Evolutionary conservation across 2,113 vertebrate species (phyloP), one percentile per base, ranked within the genome.

Genomic region (Neoarius graeffei): DNA sequence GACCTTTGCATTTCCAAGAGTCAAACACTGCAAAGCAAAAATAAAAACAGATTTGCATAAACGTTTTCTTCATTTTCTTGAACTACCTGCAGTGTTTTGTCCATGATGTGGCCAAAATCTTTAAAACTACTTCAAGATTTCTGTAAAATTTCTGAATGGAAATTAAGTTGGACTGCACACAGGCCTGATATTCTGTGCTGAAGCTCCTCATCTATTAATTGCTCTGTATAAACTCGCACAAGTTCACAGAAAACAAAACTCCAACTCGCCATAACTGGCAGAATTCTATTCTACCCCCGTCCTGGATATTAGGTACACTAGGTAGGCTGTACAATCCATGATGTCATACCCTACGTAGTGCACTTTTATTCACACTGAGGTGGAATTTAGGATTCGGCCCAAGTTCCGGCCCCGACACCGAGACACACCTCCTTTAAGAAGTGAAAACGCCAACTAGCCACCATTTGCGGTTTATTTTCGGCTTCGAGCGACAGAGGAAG

Each of bases 31-130:
- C 7, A n/a, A 67, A 14, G 64, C 9, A 66, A 66, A n/a, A 11
- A 66, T 3, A 11, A 27, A 27, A 19, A 35, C 5, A 35, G 23
- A 77, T n/a, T 50, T 77, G 74, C 8, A 52, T 56, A 54, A 17
- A 79, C 23, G 52, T 80, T 80, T 77, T 25, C 42, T 79, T 56
- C 13, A 30, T 30, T 57, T 30, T 59, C 54, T 81, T 35, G 1
- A 59, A 59, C 56, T 81, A 59, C 83, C 83, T 85, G 83, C 10
- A 35, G 4, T 74, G 54, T 14, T 85, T 73, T 57, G 52, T 85
- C 67, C 83, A 85, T 67, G 7, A 59, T 35, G 25, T 84, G 25
- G 17, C 30, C n/a, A 30, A 54, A 56, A 9, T 13, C 7, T n/a
- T 14, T 25, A 2, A 50, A 48, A 0, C 23, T 62, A 64, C 35